Evolutionary conservation across 2,888 invertebrate species (phyloP).

Genomic region (Automeris io): DNA sequence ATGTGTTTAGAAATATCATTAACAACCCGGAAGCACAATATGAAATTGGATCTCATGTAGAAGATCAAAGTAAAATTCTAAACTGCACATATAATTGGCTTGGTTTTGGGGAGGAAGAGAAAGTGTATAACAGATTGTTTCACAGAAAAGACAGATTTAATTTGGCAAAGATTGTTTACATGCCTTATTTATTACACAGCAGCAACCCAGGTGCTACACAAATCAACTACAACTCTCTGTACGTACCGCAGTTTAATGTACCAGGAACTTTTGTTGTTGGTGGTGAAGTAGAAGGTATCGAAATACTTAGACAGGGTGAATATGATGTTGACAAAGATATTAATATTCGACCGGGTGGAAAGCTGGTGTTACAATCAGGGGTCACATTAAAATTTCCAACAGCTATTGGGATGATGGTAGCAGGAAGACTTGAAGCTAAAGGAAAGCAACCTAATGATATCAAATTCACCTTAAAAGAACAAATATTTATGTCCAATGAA

Average conservation of each 20-base stretch:
- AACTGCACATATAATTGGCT: constrained; percentile 97
- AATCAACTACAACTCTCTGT: constrained; percentile 84
- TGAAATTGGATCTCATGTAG: constrained; percentile 96
- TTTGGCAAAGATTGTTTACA: constrained; percentile 92
- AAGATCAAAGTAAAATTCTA: constrained; percentile 95
- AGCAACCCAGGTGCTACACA: constrained; percentile 93
- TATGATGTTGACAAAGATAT: constrained; percentile 96
- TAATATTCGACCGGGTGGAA: constrained; percentile 94
- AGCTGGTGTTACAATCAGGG: constrained; percentile 90
- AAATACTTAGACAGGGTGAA: constrained; percentile 87
- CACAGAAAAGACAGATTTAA: constrained; percentile 95
- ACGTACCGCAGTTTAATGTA: constrained; percentile 86
- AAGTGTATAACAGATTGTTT: constrained; percentile 85
- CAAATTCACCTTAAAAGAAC: constrained; percentile 86
- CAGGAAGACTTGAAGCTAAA: constrained; percentile 91
- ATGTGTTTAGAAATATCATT: constrained; percentile 92
- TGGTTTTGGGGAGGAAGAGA: constrained; percentile 84
- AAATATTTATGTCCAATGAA: constrained; percentile 79
- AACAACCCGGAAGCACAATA: constrained; percentile 93
- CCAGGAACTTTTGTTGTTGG: constrained; percentile 85
- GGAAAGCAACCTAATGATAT: constrained; percentile 89
- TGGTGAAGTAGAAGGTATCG: constrained; percentile 95
- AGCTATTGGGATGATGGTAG: constrained; percentile 96
- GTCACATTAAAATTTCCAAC: constrained; percentile 94
- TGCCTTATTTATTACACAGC: constrained; percentile 93